Evolutionary conservation across 1,140 invertebrate species (phyloP).

Genomic region (Planococcus citri): DNA sequence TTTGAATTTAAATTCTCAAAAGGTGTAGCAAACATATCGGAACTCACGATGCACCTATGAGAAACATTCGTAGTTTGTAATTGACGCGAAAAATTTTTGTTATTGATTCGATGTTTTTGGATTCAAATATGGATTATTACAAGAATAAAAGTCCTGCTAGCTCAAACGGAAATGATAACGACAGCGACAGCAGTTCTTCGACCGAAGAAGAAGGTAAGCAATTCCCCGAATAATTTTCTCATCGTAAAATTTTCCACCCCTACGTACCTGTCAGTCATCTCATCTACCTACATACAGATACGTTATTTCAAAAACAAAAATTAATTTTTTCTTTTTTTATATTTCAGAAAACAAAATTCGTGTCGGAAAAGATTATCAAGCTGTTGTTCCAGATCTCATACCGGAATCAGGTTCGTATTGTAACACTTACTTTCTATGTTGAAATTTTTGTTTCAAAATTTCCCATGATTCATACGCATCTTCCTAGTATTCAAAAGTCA

Average conservation of each 20-base stretch:
- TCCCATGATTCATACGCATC: background rate
- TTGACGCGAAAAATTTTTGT: background rate
- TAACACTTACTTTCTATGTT: background rate
- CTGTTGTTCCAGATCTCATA: conserved; percentile 65
- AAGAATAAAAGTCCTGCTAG: conserved; percentile 14
- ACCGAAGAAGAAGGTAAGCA: background rate
- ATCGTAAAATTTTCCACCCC: background rate
- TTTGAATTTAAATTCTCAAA: background rate
- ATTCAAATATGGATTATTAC: conserved; percentile 15
- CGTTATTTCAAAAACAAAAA: background rate
- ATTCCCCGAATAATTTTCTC: too few relatives aligned
- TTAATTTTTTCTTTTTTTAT: conserved; percentile 10
- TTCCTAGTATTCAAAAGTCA: background rate
- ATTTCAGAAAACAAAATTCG: conserved; percentile 76
- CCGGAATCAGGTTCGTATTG: conserved; percentile 41
- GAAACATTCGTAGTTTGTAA: background rate
- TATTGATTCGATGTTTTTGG: background rate
- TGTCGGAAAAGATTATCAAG: conserved; percentile 87
- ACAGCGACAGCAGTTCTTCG: background rate
- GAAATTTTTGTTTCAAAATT: background rate
- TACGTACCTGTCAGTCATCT: too few relatives aligned
- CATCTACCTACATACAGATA: background rate
- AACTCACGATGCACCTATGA: background rate
- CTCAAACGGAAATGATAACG: conserved; percentile 1
- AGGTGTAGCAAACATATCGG: background rate